Evolutionary conservation across 2,888 invertebrate genomes (phyloP), one percentile per base, ranked within the genome.

Genomic region (Slavum lentiscoides): DNA sequence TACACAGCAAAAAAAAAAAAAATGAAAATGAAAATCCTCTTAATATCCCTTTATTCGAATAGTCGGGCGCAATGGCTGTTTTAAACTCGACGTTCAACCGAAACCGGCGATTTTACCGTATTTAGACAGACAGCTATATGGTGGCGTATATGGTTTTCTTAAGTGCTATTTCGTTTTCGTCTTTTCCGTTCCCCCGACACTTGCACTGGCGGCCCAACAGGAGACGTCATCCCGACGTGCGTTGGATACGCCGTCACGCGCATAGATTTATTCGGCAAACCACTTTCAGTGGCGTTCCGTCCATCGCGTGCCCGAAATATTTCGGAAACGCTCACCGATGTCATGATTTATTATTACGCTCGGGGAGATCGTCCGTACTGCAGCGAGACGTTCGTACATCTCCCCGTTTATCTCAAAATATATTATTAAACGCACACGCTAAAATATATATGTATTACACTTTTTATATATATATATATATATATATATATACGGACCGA

Each of bases 131-230:
- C 23, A 21, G 17, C 53, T 23, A 58, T 49, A 49, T 7, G 9
- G 62, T 11, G 64, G 64, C 64, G n/a, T 43, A 62, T n/a, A n/a
- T n/a, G n/a, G n/a, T 19, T 62, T n/a, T 66, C 53, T 64, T 74
- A 69, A 77, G 69, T 70, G 77, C 70, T 77, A 62, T 77, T 70
- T 62, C 49, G 49, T 49, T 49, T 49, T 15, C 13, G 69, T 77
- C 70, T 77, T 61, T 62, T n/a, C 76, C 17, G 59, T n/a, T 11
- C 53, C 37, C n/a, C n/a, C 13, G 49, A 23, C 21, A 66, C 74
- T n/a, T 43, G 15, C 30, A 43, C 66, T 30, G 53, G 61, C 37
- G 30, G 5, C 11, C 30, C 30, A 30, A 59, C 58, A 59, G 17
- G 59, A 68, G 1, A 68, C 11, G 1, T 68, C 49, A 61, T 30